phyloP scores from a whole-genome alignment of 1,140 invertebrate species.

The Anthonomus grandis region DNA sequence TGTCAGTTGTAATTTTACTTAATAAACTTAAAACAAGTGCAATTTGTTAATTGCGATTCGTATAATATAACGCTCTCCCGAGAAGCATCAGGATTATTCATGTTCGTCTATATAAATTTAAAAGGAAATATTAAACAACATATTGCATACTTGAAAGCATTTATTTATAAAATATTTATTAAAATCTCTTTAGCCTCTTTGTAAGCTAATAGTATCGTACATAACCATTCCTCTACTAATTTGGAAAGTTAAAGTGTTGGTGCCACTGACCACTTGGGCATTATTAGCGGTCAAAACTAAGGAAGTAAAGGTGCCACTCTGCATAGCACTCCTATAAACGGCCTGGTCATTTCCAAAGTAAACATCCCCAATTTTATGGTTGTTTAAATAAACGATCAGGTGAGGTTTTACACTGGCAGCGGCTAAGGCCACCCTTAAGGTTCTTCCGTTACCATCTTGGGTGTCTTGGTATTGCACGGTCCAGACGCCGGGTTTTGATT shows the following conservation, averaged over 20 bases:
- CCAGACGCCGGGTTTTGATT: slow-evolving; percentile 12
- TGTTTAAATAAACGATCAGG: slow-evolving; percentile 7
- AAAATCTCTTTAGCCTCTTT: no score
- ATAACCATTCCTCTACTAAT: slow-evolving; percentile 5
- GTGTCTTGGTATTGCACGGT: slow-evolving; percentile 5
- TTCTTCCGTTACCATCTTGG: slow-evolving; percentile 3
- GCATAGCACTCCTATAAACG: slow-evolving; percentile 12
- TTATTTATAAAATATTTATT: no score
- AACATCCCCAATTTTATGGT: neutral
- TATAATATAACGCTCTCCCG: no score
- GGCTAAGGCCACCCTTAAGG: slow-evolving; percentile 3
- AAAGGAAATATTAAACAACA: no score
- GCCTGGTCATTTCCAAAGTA: slow-evolving; percentile 11
- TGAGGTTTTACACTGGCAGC: slow-evolving; percentile 3
- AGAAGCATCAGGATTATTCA: no score
- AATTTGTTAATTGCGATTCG: no score
- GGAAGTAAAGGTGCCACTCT: slow-evolving; percentile 7
- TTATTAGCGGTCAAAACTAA: neutral
- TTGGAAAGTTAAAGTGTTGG: neutral
- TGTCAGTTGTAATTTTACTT: no score
- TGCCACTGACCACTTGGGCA: slow-evolving; percentile 1
- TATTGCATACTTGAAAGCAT: no score
- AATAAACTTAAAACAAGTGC: no score
- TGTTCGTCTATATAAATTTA: no score
- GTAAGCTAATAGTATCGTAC: slow-evolving; percentile 14